Evolutionary conservation across 2,888 invertebrate species (phyloP), one percentile per base, ranked within the genome.

Genomic region (Machimus rusticus): DNA sequence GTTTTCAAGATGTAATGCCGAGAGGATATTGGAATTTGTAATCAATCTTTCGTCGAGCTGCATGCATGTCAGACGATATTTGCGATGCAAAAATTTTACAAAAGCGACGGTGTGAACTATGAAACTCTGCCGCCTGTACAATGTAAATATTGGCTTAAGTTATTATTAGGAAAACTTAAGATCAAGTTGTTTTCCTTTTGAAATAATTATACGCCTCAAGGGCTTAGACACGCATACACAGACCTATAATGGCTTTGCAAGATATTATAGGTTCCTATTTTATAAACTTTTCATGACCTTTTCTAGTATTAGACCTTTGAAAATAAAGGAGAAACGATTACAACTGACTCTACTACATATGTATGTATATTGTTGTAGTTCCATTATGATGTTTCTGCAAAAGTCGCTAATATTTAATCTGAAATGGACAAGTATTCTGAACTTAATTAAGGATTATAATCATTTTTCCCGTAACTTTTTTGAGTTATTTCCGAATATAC

Each of bases 21-120:
- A 37, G 34, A 23, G 66, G 74, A 84, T 84, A 84, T 84, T 84
- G 84, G 84, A 84, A 84, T 84, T 84, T 66, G 84, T 46, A 84
- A 84, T 84, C 84, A 84, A 84, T 84, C 84, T 84, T 74, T 55
- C 55, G 34, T 9, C 16, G 5, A 34, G 37, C 8, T 81, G 55
- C 23, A 43, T 43, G 37, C 78, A 19, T 39, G 78, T 43, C 39
- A 46, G 43, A 28, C 78, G 78, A 46, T 14, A 43, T 78, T 78
- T n/a, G 43, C 23, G 78, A 78, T 78, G 37, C 78, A 46, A 43
- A 43, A 39, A 78, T 12, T 66, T 28, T 66, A 66, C 19, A 28
- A 23, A 23, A 66, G 12, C 4, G 28, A 66, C 66, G 66, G 8
- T 66, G 28, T 12, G 66, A 57, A n/a, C n/a, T n/a, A n/a, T n/a